Conservation (phyloP, 2,888 invertebrate genomes). For the Autographa pulchrina region DNA sequence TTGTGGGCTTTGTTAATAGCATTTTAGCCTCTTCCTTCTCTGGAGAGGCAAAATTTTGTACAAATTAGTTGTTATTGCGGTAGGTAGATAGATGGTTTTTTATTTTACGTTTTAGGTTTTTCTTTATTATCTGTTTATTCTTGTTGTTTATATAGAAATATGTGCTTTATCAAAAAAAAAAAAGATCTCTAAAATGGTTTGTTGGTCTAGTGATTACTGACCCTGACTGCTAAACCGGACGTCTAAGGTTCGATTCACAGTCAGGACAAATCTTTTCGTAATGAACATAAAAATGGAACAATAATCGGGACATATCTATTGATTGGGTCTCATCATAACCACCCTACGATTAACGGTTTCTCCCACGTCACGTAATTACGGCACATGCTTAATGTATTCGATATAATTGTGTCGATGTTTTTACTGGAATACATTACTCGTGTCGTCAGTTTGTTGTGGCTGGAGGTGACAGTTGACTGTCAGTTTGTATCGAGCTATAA, state of each 20-base stretch:
- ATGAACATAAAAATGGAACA: neutral
- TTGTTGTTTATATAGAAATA: too few species aligned
- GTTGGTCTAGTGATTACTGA: neutral
- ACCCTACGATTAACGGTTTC: slow-evolving; percentile 69
- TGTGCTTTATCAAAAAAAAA: too few species aligned
- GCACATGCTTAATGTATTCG: slow-evolving; percentile 67
- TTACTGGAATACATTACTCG: slow-evolving; percentile 67
- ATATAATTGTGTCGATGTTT: slow-evolving; percentile 75
- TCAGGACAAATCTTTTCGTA: neutral
- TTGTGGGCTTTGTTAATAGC: too few species aligned
- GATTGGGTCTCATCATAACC: slow-evolving; percentile 29
- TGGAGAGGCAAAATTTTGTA: too few species aligned
- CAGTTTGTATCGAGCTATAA: neutral
- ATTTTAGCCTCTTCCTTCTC: too few species aligned
- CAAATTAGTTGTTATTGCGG: too few species aligned
- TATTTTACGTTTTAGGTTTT: too few species aligned
- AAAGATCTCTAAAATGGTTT: neutral
- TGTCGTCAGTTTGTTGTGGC: slow-evolving; percentile 30
- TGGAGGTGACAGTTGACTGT: slow-evolving; percentile 20
- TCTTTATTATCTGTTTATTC: too few species aligned
- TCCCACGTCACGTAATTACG: slow-evolving; percentile 73
- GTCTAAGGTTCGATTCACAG: too few species aligned
- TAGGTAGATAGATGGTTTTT: too few species aligned
- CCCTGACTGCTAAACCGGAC: too few species aligned
- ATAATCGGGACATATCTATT: slow-evolving; percentile 9